These are phyloP conservation scores for Dynastes maya DNA, from an alignment of 2,888 invertebrate genomes.

Conservation along the genomic window DNA sequence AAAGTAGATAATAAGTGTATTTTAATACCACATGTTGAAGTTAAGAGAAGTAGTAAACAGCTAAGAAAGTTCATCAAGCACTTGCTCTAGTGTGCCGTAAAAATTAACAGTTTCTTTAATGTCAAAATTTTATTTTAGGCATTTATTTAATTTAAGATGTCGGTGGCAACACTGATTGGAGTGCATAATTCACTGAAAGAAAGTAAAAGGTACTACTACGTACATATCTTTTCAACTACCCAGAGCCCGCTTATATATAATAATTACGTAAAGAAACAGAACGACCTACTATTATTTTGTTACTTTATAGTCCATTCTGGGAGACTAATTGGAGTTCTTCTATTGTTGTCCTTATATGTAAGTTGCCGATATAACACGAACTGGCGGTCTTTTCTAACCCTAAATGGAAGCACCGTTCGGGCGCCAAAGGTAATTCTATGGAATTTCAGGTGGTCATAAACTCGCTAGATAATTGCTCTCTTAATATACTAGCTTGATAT, in stretches of 20 bases:
- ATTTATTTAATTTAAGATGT: neutral
- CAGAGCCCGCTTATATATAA: neutral
- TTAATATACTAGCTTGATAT: constrained; percentile 24
- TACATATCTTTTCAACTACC: neutral
- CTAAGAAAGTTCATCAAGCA: too few relatives aligned
- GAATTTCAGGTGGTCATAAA: constrained; percentile 40
- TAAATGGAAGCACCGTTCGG: constrained; percentile 27
- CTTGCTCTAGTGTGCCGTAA: neutral
- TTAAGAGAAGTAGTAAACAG: too few relatives aligned
- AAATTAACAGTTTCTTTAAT: neutral
- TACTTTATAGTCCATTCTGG: constrained; percentile 32
- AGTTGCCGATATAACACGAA: constrained; percentile 33
- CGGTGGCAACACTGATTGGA: neutral
- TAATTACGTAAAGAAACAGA: constrained; percentile 21
- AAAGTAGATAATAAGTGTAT: too few relatives aligned
- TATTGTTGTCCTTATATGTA: constrained; percentile 41
- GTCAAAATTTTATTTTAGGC: neutral
- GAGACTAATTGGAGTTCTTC: constrained; percentile 38
- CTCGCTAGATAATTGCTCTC: constrained; percentile 38
- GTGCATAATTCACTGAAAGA: constrained; percentile 19
- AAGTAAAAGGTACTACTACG: constrained; percentile 8
- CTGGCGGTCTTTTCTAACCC: constrained; percentile 13
- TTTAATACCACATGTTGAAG: too few relatives aligned
- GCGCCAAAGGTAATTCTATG: constrained; percentile 43
- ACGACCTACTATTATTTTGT: constrained; percentile 34